These are phyloP conservation scores for Telmatherina bonti DNA, from an alignment of 2,797 vertebrate genomes.

Conservation along the genomic window DNA sequence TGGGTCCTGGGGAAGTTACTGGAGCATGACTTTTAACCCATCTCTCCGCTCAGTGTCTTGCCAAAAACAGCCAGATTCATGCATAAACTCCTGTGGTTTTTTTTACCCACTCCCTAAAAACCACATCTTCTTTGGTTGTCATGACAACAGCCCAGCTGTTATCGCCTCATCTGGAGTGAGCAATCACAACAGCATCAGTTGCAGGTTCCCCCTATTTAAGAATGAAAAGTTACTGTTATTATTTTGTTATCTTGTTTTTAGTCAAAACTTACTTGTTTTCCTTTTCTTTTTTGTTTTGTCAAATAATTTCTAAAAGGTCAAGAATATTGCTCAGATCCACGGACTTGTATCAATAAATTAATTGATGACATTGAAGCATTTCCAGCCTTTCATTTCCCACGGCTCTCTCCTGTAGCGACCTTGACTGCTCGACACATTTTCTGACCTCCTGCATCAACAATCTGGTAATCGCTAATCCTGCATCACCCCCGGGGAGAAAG, in stretches of 20 bases:
- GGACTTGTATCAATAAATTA: conserved; percentile 1
- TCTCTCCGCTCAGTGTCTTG: not conserved
- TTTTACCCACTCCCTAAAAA: not conserved
- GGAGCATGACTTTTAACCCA: not conserved
- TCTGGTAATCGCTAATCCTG: too few relatives aligned
- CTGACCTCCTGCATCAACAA: too few relatives aligned
- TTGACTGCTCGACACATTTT: too few relatives aligned
- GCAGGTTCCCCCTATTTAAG: not conserved
- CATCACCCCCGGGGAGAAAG: not conserved
- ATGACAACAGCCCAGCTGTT: not conserved
- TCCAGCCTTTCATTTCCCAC: not conserved
- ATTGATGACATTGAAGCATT: not conserved
- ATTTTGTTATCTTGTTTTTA: too few relatives aligned
- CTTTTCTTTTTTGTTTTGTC: not conserved
- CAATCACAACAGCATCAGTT: not conserved
- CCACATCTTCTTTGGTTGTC: not conserved
- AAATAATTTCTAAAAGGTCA: conserved; percentile 4
- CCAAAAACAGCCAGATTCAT: not conserved
- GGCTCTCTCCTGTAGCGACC: not conserved
- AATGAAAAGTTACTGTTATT: not conserved
- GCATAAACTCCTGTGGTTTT: not conserved
- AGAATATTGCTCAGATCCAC: not conserved
- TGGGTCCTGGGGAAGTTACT: not conserved
- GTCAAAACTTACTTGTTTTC: not conserved
- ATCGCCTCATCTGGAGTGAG: not conserved